These are phyloP conservation scores for Actinia tenebrosa DNA, from an alignment of 64 coral and sea anemone species.

Conservation along the genomic window DNA sequence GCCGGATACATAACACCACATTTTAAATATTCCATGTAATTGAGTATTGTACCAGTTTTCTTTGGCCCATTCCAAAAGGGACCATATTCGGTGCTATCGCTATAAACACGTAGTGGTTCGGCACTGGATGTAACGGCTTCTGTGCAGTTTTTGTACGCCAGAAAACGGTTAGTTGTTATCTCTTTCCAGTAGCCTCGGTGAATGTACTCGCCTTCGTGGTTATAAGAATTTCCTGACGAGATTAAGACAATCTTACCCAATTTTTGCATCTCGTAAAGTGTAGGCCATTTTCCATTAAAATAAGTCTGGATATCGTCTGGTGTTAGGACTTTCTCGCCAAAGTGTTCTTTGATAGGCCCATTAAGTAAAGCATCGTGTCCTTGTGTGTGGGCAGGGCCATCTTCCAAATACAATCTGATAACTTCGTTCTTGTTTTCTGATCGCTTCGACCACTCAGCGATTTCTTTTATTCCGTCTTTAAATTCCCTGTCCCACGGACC, in stretches of 20 bases:
- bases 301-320: constrained; percentile 53
- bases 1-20: constrained; percentile 78
- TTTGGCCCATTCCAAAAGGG: constrained; percentile 84
- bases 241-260: constrained; percentile 65
- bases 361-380: constrained; percentile 74
- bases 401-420: constrained; percentile 83
- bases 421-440: constrained; percentile 65
- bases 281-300: constrained; percentile 77
- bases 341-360: constrained; percentile 67
- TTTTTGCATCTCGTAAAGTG: constrained; percentile 52
- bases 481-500: constrained; percentile 80
- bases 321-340: constrained; percentile 79
- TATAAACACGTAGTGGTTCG: constrained; percentile 50
- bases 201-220: constrained; percentile 68
- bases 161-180: constrained; percentile 47
- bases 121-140: constrained; percentile 6
- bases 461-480: constrained; percentile 78
- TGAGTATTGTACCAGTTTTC: constrained; percentile 60
- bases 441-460: constrained; percentile 59
- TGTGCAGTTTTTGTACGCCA: constrained; percentile 39
- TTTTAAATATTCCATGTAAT: constrained; percentile 63
- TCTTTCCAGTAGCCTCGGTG: constrained; percentile 61
- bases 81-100: constrained; percentile 82
- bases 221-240: constrained; percentile 11
- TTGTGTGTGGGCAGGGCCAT: constrained; percentile 51